A percentile compares a stretch with the other conserved stretches of the same genome.
Conservation (phyloP, 2,113 vertebrate genomes). For the Chroicocephalus ridibundus region DNA sequence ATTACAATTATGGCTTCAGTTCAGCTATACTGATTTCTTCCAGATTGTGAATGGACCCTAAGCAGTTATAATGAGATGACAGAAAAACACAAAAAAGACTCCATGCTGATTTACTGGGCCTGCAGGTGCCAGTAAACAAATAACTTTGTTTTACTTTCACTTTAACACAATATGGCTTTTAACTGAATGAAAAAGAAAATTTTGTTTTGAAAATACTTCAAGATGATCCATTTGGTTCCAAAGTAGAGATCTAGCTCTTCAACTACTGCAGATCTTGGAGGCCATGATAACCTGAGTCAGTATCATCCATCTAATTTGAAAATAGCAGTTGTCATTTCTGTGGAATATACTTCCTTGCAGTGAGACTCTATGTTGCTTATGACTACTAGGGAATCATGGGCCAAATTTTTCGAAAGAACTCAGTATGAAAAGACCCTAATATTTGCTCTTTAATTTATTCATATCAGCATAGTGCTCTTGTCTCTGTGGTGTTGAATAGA, state of each 20-base stretch:
- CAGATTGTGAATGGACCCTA: not conserved
- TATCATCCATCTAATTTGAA: not conserved
- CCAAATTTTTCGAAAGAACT: not conserved
- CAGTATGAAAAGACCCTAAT: not conserved
- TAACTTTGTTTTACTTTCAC: not conserved
- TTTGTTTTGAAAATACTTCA: not conserved
- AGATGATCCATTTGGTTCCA: not conserved
- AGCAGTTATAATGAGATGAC: not conserved
- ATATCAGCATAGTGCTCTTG: not conserved
- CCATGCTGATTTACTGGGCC: not conserved
- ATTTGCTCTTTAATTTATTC: not conserved
- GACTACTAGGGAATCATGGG: not conserved
- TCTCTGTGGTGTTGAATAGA: not conserved
- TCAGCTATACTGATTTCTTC: not conserved
- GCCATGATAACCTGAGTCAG: not conserved
- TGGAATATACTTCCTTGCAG: not conserved
- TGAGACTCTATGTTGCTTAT: not conserved
- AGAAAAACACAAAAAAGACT: not conserved
- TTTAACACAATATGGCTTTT: not conserved
- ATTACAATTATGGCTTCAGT: not conserved
- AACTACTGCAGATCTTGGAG: not conserved
- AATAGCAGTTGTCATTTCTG: not conserved
- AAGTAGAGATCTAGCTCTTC: not conserved
- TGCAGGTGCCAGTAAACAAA: not conserved
- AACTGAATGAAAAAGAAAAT: not conserved